phyloP scores from a whole-genome alignment of 2,888 invertebrate species.

The Dasysyrphus tricinctus region DNA sequence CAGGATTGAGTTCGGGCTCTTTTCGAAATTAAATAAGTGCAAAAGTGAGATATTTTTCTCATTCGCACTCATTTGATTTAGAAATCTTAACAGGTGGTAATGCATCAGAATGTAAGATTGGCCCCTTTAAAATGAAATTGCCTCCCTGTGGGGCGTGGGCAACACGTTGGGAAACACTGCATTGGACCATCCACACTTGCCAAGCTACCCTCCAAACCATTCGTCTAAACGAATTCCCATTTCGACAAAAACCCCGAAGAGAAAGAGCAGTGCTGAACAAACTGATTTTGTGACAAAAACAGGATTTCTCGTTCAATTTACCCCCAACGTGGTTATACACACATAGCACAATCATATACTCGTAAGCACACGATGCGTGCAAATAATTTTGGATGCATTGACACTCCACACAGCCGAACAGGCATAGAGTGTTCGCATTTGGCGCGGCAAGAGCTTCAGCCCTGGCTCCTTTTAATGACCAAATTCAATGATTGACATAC shows the following conservation, averaged over 20 bases:
- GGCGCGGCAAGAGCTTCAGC: background rate
- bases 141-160: too few relatives aligned
- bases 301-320: constrained; percentile 63
- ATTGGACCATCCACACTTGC: constrained; percentile 3
- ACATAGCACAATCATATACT: background rate
- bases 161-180: too few relatives aligned
- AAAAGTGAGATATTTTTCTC: too few relatives aligned
- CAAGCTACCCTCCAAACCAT: background rate
- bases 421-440: constrained; percentile 23
- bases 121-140: too few relatives aligned
- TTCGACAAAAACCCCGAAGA: constrained; percentile 32
- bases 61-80: too few relatives aligned
- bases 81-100: too few relatives aligned
- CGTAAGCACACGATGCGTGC: constrained; percentile 49
- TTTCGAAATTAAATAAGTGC: too few relatives aligned
- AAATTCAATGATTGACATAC: constrained; percentile 53
- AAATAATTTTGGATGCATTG: constrained; percentile 65
- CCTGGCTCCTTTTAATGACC: constrained; percentile 1
- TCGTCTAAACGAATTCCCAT: constrained; percentile 60
- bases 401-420: constrained; percentile 22
- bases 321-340: constrained; percentile 41
- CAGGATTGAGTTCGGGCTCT: too few relatives aligned
- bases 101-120: too few relatives aligned
- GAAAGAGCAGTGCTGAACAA: constrained; percentile 68
- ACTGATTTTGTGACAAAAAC: constrained; percentile 75